Conservation (phyloP, 2,113 vertebrate genomes). For the Brienomyrus longianalis region DNA sequence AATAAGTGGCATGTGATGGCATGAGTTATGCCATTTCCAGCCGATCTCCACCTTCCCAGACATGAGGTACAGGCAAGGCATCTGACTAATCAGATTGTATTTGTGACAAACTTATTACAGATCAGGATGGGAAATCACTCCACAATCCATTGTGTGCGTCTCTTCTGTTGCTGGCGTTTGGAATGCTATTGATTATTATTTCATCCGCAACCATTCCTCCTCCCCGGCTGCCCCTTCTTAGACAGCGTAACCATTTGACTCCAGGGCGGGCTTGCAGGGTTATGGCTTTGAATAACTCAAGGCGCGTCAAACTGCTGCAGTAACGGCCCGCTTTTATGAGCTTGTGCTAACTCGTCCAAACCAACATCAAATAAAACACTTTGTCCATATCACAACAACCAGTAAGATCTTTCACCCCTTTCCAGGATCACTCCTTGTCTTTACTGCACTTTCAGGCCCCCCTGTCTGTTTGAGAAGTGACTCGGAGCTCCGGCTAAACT, state of each 20-base stretch:
- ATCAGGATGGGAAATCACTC: neutral
- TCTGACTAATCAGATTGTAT: neutral
- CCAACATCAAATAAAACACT: neutral
- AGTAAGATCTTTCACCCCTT: neutral
- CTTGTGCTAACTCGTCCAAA: neutral
- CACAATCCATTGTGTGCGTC: neutral
- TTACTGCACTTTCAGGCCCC: neutral
- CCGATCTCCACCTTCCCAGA: neutral
- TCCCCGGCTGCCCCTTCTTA: neutral
- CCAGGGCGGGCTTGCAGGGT: neutral
- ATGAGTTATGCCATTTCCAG: neutral
- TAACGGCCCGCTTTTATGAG: neutral
- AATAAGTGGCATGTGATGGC: neutral
- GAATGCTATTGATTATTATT: neutral
- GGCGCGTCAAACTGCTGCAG: neutral
- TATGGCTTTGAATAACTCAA: neutral
- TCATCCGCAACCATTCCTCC: neutral
- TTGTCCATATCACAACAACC: neutral
- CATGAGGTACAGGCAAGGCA: neutral
- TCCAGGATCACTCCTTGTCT: neutral
- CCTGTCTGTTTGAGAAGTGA: neutral
- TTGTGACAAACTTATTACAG: neutral
- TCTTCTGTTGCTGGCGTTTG: neutral
- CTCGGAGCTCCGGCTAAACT: constrained; percentile 18
- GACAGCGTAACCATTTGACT: neutral